Evolutionary conservation across 2,888 invertebrate species (phyloP), one percentile per base, ranked within the genome.

Genomic region (Bhutanitis thaidina): DNA sequence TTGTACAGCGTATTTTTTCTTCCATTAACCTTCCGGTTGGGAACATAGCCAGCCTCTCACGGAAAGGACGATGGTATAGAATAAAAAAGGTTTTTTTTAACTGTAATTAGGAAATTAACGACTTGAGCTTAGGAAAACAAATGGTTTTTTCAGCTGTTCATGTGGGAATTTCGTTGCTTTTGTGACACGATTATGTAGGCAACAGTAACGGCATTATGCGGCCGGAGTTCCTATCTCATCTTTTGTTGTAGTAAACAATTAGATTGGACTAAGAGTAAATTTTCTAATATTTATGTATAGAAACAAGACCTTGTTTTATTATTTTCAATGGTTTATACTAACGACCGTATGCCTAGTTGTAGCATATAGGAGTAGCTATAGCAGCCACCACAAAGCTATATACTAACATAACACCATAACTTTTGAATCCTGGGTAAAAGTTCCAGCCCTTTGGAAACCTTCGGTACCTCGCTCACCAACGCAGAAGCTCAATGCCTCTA

Each of bases 41-140:
- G 74, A 75, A 71, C 74, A 69, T 67, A 66, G 63, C 59, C 56
- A 56, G 57, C 50, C 54, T 54, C 50, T 51, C 67, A 54, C 69
- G 73, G 74, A 78, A 80, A 71, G 77, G 76, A 77, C 73, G 64
- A 57, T 62, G 69, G 68, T 63, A 65, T 69, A 55, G 62, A 73
- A 80, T 74, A 79, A 83, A 86, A 86, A 86, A 77, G 73, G 67
- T 74, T 74, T 77, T 74, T 77, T 83, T 84, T 78, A 80, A 80
- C 78, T 83, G 85, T 85, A 87, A 87, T 87, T 86, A 84, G 80
- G 74, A 86, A 86, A 87, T 87, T 87, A 87, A 85, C 83, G 81
- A 79, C 77, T 75, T 69, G 71, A 77, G 74, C 77, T 81, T 77
- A 73, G 69, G 64, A 72, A 72, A 80, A 85, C 80, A 81, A 85